A percentile compares a stretch with the other conserved stretches of the same genome.
These are phyloP conservation scores for Cinclus mexicanus DNA, from an alignment of 2,113 vertebrate genomes.

Conservation along the genomic window DNA sequence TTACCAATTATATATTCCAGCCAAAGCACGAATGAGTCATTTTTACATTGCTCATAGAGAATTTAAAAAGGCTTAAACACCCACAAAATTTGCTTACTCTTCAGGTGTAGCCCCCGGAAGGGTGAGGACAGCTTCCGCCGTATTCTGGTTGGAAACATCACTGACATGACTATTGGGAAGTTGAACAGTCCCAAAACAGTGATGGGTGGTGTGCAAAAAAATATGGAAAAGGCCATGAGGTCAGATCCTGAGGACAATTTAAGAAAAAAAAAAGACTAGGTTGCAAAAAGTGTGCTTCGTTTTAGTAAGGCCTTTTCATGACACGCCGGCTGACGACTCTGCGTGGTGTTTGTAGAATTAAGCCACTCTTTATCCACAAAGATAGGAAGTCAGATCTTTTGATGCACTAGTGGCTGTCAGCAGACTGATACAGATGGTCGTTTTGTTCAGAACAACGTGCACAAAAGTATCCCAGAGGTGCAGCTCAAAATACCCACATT, in stretches of 20 bases:
- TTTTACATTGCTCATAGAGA: slow-evolving; percentile 66
- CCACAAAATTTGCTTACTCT: slow-evolving; percentile 56
- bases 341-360: background rate
- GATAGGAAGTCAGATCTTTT: background rate
- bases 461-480: background rate
- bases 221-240: background rate
- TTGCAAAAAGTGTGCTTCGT: background rate
- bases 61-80: slow-evolving; percentile 57
- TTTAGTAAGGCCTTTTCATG: background rate
- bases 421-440: background rate
- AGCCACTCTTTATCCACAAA: background rate
- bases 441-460: background rate
- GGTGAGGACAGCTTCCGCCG: slow-evolving; percentile 21
- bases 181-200: background rate
- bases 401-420: background rate
- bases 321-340: rapidly evolving
- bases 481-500: background rate
- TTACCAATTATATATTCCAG: slow-evolving; percentile 37
- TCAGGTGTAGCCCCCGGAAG: slow-evolving; percentile 62
- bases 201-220: background rate
- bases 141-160: background rate
- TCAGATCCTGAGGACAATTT: background rate
- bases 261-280: background rate
- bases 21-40: slow-evolving; percentile 66
- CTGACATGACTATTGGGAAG: background rate